A percentile compares a stretch with the other conserved stretches of the same genome.
phyloP scores from a whole-genome alignment of 2,888 invertebrate genomes.

The Boloria euphrosyne region DNA sequence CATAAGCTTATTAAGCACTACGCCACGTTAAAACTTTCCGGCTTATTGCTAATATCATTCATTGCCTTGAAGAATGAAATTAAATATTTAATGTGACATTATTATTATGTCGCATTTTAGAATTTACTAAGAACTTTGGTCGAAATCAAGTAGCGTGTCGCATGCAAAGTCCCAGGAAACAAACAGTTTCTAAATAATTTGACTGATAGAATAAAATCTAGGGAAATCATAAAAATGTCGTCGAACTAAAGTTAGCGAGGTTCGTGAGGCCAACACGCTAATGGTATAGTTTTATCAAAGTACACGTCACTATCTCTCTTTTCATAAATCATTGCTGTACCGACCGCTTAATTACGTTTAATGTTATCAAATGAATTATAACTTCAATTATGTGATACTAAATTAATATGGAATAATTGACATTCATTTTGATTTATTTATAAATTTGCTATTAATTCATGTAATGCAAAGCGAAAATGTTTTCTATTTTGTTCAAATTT shows the following conservation, averaged over 20 bases:
- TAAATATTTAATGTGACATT: conserved; percentile 40
- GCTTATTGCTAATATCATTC: conserved; percentile 10
- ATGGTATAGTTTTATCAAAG: conserved; percentile 20
- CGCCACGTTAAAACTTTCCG: neutral
- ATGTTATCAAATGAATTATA: neutral
- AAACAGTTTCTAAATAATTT: conserved; percentile 38
- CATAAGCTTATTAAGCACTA: neutral
- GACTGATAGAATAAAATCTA: conserved; percentile 41
- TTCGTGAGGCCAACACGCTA: conserved; percentile 27
- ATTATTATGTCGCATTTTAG: conserved; percentile 37
- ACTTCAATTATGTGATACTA: neutral
- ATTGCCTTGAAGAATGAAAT: conserved; percentile 31
- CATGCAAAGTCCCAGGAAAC: conserved; percentile 40
- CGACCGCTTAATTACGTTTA: neutral
- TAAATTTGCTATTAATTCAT: too few relatives aligned
- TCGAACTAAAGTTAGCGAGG: conserved; percentile 31
- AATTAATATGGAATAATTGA: neutral
- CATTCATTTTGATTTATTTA: too few relatives aligned
- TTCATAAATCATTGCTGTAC: conserved; percentile 1
- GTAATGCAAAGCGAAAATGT: too few relatives aligned
- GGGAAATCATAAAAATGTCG: conserved; percentile 40
- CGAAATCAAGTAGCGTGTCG: conserved; percentile 38
- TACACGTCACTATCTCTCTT: conserved; percentile 6
- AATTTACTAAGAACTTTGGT: conserved; percentile 35
- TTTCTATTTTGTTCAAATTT: too few relatives aligned